phyloP scores from a whole-genome alignment of 2,113 vertebrate genomes.

The Cynopterus brachyotis region DNA sequence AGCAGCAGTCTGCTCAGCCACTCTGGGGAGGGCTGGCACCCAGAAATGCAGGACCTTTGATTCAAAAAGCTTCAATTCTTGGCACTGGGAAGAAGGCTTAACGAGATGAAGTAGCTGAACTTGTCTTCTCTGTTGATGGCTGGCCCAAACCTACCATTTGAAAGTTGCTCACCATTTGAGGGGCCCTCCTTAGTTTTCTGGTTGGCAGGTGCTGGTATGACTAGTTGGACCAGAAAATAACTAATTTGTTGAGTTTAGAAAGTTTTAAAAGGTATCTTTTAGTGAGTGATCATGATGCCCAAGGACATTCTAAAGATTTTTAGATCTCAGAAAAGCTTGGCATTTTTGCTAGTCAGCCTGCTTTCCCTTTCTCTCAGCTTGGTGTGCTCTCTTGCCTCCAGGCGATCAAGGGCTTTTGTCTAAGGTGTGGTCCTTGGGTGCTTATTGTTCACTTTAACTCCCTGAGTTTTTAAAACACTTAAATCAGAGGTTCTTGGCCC shows the following conservation, averaged over 20 bases:
- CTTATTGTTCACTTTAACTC: neutral
- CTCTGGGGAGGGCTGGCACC: neutral
- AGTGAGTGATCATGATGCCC: neutral
- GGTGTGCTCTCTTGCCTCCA: neutral
- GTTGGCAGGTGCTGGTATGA: neutral
- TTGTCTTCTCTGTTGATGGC: neutral
- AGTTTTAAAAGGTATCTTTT: neutral
- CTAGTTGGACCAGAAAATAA: neutral
- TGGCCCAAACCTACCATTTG: neutral
- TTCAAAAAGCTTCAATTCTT: neutral
- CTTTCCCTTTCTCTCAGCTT: neutral
- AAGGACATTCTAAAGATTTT: neutral
- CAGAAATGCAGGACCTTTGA: neutral
- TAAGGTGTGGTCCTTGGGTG: neutral
- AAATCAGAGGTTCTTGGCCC: slow-evolving; percentile 10
- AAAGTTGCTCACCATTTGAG: neutral
- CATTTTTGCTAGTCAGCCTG: neutral
- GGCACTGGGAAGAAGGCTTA: neutral
- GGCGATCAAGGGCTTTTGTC: neutral
- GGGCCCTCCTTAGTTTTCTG: neutral
- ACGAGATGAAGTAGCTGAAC: neutral
- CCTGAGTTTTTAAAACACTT: slow-evolving; percentile 26
- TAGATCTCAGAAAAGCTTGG: neutral
- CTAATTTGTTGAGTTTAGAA: neutral
- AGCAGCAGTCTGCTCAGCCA: neutral